A percentile compares a stretch with the other conserved stretches of the same genome.
Evolutionary conservation across 2,888 invertebrate genomes (phyloP).

Genomic region (Amphipoea lucens): DNA sequence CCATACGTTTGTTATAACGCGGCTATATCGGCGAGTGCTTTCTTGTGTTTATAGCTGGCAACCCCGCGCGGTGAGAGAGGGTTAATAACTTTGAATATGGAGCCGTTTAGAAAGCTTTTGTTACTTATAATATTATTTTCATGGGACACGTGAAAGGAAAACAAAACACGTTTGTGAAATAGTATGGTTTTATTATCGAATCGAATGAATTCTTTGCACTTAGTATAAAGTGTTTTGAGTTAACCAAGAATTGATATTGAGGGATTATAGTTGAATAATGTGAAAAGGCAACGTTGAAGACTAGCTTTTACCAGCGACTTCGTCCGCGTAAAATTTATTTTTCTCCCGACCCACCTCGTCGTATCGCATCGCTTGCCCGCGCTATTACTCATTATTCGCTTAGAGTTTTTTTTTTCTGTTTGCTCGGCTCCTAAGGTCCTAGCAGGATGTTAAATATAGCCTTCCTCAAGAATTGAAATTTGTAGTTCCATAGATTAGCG

Average conservation of each 20-base stretch:
- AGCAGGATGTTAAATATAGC: no score
- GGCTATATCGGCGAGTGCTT: slow-evolving; percentile 68
- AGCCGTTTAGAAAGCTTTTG: slow-evolving; percentile 57
- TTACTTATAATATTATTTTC: slow-evolving; percentile 38
- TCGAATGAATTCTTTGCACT: neutral
- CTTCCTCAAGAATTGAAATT: no score
- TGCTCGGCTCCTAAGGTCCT: no score
- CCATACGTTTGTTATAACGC: slow-evolving; percentile 46
- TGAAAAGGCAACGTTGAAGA: neutral
- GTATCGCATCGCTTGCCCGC: neutral
- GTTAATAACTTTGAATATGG: slow-evolving; percentile 64
- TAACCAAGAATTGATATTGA: neutral
- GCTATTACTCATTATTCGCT: neutral
- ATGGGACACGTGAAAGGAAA: slow-evolving; percentile 12
- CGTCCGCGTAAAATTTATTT: no score
- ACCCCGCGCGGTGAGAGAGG: slow-evolving; percentile 36
- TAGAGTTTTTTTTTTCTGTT: neutral
- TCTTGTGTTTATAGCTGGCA: slow-evolving; percentile 68
- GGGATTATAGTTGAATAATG: neutral
- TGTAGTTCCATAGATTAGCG: no score
- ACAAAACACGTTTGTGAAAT: slow-evolving; percentile 2
- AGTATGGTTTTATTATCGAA: neutral
- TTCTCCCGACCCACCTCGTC: neutral
- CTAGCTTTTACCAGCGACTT: neutral
- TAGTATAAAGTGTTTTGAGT: neutral